Conservation (phyloP, 2,113 vertebrate species). For the Tupaia tana region DNA sequence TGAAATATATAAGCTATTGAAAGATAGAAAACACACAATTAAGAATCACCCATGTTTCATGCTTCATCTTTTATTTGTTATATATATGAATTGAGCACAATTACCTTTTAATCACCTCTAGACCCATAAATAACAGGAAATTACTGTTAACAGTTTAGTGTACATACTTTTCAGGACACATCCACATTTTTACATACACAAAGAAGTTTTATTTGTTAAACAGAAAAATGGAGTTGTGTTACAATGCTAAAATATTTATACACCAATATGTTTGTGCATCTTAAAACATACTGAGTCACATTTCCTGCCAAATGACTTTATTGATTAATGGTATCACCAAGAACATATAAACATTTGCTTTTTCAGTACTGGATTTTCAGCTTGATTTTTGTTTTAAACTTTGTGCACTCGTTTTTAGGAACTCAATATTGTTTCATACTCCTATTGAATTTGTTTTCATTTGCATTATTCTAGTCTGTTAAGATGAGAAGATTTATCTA, state of each 20-base stretch:
- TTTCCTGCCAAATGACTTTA: neutral
- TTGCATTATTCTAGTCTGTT: neutral
- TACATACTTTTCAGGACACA: neutral
- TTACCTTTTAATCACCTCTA: neutral
- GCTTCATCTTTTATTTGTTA: neutral
- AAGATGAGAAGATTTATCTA: neutral
- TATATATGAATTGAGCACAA: neutral
- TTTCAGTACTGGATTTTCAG: neutral
- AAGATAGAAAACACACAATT: neutral
- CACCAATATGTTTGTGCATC: neutral
- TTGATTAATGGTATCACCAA: neutral
- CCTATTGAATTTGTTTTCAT: neutral
- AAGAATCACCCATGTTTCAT: neutral
- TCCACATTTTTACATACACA: neutral
- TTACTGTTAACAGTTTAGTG: neutral
- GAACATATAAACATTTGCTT: neutral
- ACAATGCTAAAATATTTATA: neutral
- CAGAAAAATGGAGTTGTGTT: neutral
- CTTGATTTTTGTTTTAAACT: neutral
- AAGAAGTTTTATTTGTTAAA: neutral
- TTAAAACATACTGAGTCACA: neutral
- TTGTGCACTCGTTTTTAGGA: neutral
- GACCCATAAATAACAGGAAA: neutral
- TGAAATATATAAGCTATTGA: neutral
- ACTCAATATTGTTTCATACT: neutral